These are phyloP conservation scores for Lepidotrigona ventralis DNA, from an alignment of 1,140 invertebrate species.

Conservation along the genomic window DNA sequence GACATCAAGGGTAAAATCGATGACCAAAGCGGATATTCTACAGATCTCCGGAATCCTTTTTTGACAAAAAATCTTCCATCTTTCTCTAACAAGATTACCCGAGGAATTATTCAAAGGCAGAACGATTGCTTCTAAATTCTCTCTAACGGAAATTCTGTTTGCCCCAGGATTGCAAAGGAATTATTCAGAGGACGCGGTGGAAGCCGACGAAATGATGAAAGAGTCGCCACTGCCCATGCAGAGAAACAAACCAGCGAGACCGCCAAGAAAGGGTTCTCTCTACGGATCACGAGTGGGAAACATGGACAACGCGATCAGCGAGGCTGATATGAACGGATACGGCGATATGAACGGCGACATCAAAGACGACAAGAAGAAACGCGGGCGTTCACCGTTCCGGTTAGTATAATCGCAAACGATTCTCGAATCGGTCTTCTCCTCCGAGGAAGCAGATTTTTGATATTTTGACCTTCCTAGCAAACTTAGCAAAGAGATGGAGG, in stretches of 20 bases:
- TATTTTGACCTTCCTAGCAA: conserved; percentile 66
- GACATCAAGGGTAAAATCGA: conserved; percentile 90
- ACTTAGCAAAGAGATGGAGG: conserved; percentile 76
- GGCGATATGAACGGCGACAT: conserved; percentile 81
- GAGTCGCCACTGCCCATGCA: conserved; percentile 80
- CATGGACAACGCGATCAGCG: conserved; percentile 87
- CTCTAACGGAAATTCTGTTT: background rate
- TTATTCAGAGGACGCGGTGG: conserved; percentile 90
- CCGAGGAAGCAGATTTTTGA: conserved; percentile 25
- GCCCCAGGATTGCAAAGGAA: conserved; percentile 87
- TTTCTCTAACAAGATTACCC: too few relatives aligned
- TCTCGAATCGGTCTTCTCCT: background rate
- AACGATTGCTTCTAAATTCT: background rate
- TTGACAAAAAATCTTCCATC: too few relatives aligned
- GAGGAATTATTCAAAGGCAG: too few relatives aligned
- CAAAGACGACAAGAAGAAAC: conserved; percentile 90
- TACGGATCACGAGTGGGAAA: conserved; percentile 77
- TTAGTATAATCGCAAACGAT: conserved; percentile 73
- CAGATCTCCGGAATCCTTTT: too few relatives aligned
- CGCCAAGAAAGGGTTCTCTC: conserved; percentile 87
- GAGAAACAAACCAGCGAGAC: conserved; percentile 83
- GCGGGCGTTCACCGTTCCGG: conserved; percentile 94
- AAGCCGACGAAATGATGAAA: conserved; percentile 85
- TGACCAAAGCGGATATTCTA: too few relatives aligned
- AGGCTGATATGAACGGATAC: conserved; percentile 86